Evolutionary conservation across 2,113 vertebrate species (phyloP).

Genomic region (Noctilio leporinus): DNA sequence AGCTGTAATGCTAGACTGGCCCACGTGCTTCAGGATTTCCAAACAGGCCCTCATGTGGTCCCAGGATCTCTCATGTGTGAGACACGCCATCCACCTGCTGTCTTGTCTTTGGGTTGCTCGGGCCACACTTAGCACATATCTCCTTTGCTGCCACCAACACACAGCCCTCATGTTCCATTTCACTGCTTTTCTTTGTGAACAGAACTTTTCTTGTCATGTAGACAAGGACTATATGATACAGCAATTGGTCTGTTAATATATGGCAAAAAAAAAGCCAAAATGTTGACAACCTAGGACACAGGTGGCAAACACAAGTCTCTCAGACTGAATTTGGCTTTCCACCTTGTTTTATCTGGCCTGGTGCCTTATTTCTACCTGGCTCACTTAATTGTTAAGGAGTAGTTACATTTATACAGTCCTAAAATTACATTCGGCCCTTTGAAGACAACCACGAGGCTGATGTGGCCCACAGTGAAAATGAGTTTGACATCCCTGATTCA

Average conservation of each 20-base stretch:
- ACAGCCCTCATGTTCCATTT: not conserved
- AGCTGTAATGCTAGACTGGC: not conserved
- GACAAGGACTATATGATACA: not conserved
- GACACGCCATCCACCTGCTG: not conserved
- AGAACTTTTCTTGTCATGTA: not conserved
- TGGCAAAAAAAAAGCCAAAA: not conserved
- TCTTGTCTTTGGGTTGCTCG: not conserved
- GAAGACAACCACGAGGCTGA: too few species aligned
- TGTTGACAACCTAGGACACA: not conserved
- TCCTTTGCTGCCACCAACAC: not conserved
- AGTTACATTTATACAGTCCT: too few species aligned
- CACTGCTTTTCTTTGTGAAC: not conserved
- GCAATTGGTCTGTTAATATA: not conserved
- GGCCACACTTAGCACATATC: not conserved
- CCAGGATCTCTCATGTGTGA: not conserved
- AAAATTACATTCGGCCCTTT: too few species aligned
- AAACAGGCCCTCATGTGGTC: not conserved
- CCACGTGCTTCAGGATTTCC: not conserved
- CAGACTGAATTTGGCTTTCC: too few species aligned
- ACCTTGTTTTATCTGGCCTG: too few species aligned
- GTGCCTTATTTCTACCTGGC: too few species aligned
- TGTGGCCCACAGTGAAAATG: too few species aligned
- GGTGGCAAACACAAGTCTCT: too few species aligned
- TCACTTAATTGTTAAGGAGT: too few species aligned
- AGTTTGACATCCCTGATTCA: too few species aligned